Evolutionary conservation across 2,113 vertebrate species (phyloP).

Genomic region (Nothoprocta perdicaria): DNA sequence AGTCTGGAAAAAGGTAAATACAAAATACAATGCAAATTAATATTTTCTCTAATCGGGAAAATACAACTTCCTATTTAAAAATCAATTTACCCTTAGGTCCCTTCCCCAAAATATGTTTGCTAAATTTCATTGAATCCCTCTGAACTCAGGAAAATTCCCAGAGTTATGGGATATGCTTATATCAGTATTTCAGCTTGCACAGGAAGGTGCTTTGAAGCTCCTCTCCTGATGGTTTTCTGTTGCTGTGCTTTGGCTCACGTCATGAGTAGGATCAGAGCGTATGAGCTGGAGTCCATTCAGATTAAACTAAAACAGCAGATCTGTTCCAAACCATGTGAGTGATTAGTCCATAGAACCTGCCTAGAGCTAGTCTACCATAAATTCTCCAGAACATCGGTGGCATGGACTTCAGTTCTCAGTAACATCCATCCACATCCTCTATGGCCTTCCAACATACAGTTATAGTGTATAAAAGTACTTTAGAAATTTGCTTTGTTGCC

Average conservation of each 20-base stretch:
- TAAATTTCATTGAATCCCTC: neutral
- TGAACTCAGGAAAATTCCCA: neutral
- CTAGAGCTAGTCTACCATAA: neutral
- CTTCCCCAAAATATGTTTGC: neutral
- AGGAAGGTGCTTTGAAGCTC: neutral
- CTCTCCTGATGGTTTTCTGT: neutral
- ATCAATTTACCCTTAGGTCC: neutral
- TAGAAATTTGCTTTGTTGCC: neutral
- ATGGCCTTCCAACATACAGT: rapidly evolving
- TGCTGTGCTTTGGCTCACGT: neutral
- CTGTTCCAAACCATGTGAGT: neutral
- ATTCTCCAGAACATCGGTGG: neutral
- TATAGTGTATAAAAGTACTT: neutral
- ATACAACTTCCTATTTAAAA: neutral
- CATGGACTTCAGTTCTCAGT: neutral
- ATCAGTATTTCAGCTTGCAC: neutral
- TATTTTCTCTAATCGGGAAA: neutral
- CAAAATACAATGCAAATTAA: neutral
- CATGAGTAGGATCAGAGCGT: neutral
- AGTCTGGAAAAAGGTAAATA: neutral
- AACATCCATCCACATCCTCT: neutral
- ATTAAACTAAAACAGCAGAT: neutral
- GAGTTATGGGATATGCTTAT: too few species aligned
- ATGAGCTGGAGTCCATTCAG: neutral
- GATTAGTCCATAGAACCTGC: neutral